Conservation (phyloP, 2,113 vertebrate genomes). For the Alexandromys fortis region DNA sequence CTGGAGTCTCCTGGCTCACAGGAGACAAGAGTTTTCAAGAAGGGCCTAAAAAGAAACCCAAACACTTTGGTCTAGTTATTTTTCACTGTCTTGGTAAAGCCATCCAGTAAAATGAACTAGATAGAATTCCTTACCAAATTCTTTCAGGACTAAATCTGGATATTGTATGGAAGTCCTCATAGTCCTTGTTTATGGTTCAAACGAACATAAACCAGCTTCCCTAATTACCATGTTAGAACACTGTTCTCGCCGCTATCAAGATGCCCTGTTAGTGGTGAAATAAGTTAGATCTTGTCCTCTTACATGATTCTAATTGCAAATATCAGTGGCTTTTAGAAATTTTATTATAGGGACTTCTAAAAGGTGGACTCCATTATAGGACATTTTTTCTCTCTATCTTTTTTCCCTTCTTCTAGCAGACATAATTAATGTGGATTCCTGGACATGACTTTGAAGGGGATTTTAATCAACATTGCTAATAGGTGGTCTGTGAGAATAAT, state of each 20-base stretch:
- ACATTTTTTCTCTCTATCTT: not conserved
- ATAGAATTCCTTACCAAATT: constrained; percentile 16
- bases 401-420: not conserved
- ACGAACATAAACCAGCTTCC: not conserved
- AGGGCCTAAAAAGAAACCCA: constrained; percentile 1
- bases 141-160: constrained; percentile 22
- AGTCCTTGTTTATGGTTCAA: not conserved
- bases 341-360: not conserved
- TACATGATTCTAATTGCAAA: not conserved
- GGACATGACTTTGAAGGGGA: constrained; percentile 5
- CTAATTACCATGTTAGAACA: not conserved
- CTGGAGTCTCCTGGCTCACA: not conserved
- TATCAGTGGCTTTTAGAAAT: constrained; percentile 4
- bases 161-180: not conserved
- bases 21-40: not conserved
- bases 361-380: not conserved
- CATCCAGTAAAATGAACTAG: not conserved
- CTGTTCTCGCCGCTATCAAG: not conserved
- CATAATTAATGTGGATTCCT: not conserved
- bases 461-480: not conserved
- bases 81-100: not conserved
- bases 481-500: constrained; percentile 1
- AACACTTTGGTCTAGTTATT: not conserved
- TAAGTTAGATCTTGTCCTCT: not conserved
- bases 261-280: not conserved